phyloP scores from a whole-genome alignment of 2,888 invertebrate genomes.

The Pediacus dermestoides region DNA sequence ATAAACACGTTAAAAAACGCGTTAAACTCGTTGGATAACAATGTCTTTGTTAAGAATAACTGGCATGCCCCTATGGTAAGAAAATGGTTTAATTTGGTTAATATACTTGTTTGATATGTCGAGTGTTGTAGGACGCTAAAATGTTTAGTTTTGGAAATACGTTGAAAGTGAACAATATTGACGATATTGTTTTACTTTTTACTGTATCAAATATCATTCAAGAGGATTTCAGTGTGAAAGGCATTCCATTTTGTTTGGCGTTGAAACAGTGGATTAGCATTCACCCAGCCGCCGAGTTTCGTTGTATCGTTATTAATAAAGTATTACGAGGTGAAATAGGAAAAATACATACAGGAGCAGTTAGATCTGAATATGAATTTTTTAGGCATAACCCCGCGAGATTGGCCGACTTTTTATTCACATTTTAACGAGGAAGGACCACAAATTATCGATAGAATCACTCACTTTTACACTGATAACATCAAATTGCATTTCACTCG shows the following conservation, averaged over 20 bases:
- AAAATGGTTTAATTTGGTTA: no score
- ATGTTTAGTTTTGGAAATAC: conserved; percentile 45
- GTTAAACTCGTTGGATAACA: conserved; percentile 34
- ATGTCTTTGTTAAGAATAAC: conserved; percentile 45
- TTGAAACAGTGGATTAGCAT: conserved; percentile 44
- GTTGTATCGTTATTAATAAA: conserved; percentile 46
- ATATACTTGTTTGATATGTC: no score
- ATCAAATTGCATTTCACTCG: conserved; percentile 37
- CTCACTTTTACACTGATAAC: conserved; percentile 37
- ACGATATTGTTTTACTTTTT: conserved; percentile 41
- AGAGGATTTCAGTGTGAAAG: conserved; percentile 40
- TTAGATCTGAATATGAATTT: conserved; percentile 7
- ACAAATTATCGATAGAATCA: conserved; percentile 38
- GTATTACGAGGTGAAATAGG: conserved; percentile 34
- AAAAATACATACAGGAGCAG: neutral
- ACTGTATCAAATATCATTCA: conserved; percentile 40
- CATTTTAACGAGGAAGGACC: conserved; percentile 44
- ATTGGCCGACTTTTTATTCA: conserved; percentile 46
- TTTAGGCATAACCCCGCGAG: conserved; percentile 43
- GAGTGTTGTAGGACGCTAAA: conserved; percentile 45
- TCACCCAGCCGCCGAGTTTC: conserved; percentile 47
- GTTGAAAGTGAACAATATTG: conserved; percentile 39
- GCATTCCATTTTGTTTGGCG: conserved; percentile 38
- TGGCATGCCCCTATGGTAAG: conserved; percentile 45
- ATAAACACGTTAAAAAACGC: conserved; percentile 37